Conservation (phyloP, 2,888 invertebrate genomes). For the Thymelicus acteon region DNA sequence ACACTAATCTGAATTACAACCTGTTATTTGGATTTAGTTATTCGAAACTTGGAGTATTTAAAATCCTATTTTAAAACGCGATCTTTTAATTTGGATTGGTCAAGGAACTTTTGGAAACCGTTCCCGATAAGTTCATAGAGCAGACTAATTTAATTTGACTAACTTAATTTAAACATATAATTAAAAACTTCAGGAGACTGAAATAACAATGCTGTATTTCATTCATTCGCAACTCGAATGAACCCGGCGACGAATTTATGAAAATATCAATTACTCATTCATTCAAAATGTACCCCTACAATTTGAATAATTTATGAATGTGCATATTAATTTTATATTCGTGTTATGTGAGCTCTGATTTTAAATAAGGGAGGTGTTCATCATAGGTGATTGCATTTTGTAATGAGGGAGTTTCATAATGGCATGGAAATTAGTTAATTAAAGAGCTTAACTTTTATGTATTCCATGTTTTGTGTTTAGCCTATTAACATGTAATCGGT, state of each 20-base stretch:
- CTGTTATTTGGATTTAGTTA: too few relatives aligned
- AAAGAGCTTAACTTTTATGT: slow-evolving; percentile 3
- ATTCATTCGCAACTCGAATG: slow-evolving; percentile 26
- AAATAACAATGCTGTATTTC: slow-evolving; percentile 17
- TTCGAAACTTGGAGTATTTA: too few relatives aligned
- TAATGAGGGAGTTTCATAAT: slow-evolving; percentile 24
- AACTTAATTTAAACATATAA: background rate
- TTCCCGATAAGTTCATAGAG: too few relatives aligned
- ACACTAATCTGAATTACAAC: too few relatives aligned
- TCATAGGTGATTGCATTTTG: slow-evolving; percentile 26
- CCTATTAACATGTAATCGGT: too few relatives aligned
- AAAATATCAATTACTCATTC: slow-evolving; percentile 43
- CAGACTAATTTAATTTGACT: too few relatives aligned
- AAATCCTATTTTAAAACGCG: too few relatives aligned
- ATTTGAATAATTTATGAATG: slow-evolving; percentile 46
- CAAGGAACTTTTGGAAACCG: too few relatives aligned
- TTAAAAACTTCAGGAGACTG: background rate
- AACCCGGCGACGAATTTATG: slow-evolving; percentile 40
- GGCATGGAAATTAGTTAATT: slow-evolving; percentile 30
- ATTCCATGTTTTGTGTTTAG: background rate
- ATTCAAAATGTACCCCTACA: slow-evolving; percentile 44
- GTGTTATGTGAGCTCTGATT: slow-evolving; percentile 34
- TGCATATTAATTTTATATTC: slow-evolving; percentile 42
- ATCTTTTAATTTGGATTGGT: too few relatives aligned
- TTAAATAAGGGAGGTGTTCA: slow-evolving; percentile 31